These are phyloP conservation scores for Hippocampus zosterae DNA, from an alignment of 2,113 vertebrate species.

Conservation along the genomic window DNA sequence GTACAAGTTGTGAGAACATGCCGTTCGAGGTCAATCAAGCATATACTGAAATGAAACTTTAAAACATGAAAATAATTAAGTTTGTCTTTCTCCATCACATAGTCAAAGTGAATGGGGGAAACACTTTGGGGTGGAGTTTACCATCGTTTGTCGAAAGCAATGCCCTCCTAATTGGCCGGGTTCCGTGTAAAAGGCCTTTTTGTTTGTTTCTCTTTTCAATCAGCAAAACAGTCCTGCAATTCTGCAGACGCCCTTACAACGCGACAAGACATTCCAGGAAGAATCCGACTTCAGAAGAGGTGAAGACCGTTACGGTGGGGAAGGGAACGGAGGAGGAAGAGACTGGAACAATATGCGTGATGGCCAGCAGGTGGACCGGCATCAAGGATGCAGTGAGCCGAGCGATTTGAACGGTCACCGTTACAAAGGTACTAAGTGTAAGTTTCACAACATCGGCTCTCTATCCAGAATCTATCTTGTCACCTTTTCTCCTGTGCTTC, in stretches of 20 bases:
- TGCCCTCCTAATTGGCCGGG: background rate
- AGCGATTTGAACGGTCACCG: slow-evolving; percentile 22
- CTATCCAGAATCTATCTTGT: too few relatives aligned
- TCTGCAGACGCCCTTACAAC: slow-evolving; percentile 5
- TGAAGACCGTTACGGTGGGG: slow-evolving; percentile 20
- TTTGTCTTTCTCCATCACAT: background rate
- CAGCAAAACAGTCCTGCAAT: slow-evolving; percentile 36
- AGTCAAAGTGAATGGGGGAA: background rate
- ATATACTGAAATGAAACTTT: too few relatives aligned
- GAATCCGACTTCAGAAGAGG: slow-evolving; percentile 31
- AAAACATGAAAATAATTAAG: too few relatives aligned
- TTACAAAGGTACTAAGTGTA: slow-evolving; percentile 38
- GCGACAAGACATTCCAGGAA: slow-evolving; percentile 29
- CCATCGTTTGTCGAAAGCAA: background rate
- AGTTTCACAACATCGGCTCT: background rate
- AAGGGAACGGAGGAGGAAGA: slow-evolving; percentile 22
- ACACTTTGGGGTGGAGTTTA: background rate
- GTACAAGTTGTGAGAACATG: too few relatives aligned
- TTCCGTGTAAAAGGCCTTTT: background rate
- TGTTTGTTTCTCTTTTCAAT: slow-evolving; percentile 5
- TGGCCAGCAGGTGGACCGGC: slow-evolving; percentile 18
- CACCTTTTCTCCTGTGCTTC: slow-evolving; percentile 7
- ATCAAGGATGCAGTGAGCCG: slow-evolving; percentile 14
- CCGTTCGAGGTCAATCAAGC: too few relatives aligned
- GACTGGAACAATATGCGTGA: slow-evolving; percentile 12